Evolutionary conservation across 2,888 invertebrate genomes (phyloP).

Genomic region (Agriopis aurantiaria): DNA sequence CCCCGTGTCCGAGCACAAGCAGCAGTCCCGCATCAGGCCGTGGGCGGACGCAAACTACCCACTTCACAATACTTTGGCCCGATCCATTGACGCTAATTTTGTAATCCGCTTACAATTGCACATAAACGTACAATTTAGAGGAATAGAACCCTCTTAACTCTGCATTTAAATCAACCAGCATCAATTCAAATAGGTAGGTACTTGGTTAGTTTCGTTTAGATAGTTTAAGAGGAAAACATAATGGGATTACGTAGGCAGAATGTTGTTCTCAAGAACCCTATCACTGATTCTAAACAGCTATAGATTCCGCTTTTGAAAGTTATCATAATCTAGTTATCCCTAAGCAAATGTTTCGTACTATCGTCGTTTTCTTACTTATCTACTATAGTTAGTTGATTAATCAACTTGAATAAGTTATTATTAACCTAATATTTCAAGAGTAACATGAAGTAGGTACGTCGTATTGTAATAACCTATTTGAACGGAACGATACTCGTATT

Average conservation of each 20-base stretch:
- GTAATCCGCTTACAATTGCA: conserved; percentile 65
- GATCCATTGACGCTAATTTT: conserved; percentile 63
- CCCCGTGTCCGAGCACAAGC: conserved; percentile 16
- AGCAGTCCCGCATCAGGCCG: conserved; percentile 26
- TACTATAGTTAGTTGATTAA: neutral
- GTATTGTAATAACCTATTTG: conserved; percentile 39
- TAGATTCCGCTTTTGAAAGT: neutral
- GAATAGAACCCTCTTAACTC: conserved; percentile 46
- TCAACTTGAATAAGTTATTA: neutral
- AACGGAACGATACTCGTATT: conserved; percentile 24
- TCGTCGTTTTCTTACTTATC: neutral
- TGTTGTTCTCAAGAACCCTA: neutral
- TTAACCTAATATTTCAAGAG: neutral
- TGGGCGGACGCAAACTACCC: conserved; percentile 58
- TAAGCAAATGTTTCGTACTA: neutral
- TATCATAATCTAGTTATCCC: neutral
- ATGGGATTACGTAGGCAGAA: conserved; percentile 12
- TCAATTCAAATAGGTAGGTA: conserved; percentile 12
- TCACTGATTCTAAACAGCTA: neutral
- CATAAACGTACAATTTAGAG: conserved; percentile 54
- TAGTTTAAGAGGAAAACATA: conserved; percentile 4
- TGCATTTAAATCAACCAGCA: conserved; percentile 38
- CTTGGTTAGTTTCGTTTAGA: neutral
- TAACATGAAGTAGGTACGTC: neutral
- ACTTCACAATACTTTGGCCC: conserved; percentile 55